phyloP scores from a whole-genome alignment of 2,888 invertebrate species.

The Listrodromus nycthemerus region DNA sequence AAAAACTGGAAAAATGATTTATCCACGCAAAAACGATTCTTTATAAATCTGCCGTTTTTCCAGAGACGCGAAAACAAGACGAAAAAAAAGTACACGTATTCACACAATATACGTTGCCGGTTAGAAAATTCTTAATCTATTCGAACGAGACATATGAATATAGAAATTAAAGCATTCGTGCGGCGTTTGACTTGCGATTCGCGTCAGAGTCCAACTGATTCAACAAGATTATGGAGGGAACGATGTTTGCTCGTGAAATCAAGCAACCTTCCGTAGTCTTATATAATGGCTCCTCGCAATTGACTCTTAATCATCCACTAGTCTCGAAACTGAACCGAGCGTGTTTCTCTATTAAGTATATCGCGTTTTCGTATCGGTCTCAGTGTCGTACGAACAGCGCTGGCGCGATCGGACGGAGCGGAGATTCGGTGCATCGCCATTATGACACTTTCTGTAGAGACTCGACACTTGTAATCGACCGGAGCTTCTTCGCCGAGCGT shows the following conservation, averaged over 20 bases:
- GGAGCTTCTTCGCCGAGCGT: not conserved
- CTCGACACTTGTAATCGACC: constrained; percentile 4
- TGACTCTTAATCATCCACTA: constrained; percentile 51
- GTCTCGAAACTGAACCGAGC: constrained; percentile 46
- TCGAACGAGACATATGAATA: not conserved
- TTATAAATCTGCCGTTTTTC: constrained; percentile 5
- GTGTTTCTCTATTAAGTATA: constrained; percentile 31
- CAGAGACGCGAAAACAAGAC: not conserved
- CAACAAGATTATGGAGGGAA: constrained; percentile 57
- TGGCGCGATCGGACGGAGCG: not conserved
- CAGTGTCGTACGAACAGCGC: constrained; percentile 30
- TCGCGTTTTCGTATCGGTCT: constrained; percentile 26
- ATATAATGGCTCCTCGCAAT: constrained; percentile 50
- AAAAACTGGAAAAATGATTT: not conserved
- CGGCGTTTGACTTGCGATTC: constrained; percentile 25
- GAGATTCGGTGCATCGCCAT: constrained; percentile 2
- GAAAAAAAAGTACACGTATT: not conserved
- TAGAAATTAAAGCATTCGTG: not conserved
- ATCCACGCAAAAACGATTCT: not conserved
- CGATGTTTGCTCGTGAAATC: constrained; percentile 41
- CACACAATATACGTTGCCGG: constrained; percentile 22
- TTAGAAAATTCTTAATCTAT: constrained; percentile 21
- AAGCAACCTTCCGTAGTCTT: constrained; percentile 36
- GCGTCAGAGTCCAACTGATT: constrained; percentile 58
- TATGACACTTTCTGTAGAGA: constrained; percentile 30